phyloP scores from a whole-genome alignment of 2,888 invertebrate species.

The Melanostoma scalare region DNA sequence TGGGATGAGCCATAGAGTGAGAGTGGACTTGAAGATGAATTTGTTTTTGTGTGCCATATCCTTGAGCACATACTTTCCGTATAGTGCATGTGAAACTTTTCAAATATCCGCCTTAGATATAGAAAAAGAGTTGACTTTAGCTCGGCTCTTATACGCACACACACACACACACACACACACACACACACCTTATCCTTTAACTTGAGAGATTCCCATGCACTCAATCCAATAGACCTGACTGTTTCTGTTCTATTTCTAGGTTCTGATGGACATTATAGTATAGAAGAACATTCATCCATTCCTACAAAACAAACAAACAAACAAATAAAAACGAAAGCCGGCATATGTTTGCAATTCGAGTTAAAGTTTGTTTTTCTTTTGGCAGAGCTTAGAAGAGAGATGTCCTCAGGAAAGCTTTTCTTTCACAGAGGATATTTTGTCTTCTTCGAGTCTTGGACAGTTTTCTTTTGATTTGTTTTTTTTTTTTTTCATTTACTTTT shows the following conservation, averaged over 20 bases:
- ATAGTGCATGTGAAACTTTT: slow-evolving; percentile 66
- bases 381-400: slow-evolving; percentile 16
- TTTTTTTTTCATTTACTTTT: slow-evolving; percentile 35
- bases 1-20: background rate
- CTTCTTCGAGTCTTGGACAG: slow-evolving; percentile 48
- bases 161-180: background rate
- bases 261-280: slow-evolving; percentile 22
- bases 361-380: slow-evolving; percentile 68
- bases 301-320: slow-evolving; percentile 15
- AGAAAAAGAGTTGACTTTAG: slow-evolving; percentile 54
- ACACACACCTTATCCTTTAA: slow-evolving; percentile 52
- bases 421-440: slow-evolving; percentile 48
- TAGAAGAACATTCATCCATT: slow-evolving; percentile 39
- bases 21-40: slow-evolving; percentile 12
- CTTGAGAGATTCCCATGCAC: slow-evolving; percentile 58
- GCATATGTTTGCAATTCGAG: slow-evolving; percentile 71
- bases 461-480: slow-evolving; percentile 48
- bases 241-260: slow-evolving; percentile 21
- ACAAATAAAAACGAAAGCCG: slow-evolving; percentile 41
- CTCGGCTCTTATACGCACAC: background rate
- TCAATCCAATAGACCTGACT: slow-evolving; percentile 20
- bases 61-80: slow-evolving; percentile 12
- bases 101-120: slow-evolving; percentile 60
- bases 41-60: slow-evolving; percentile 26
- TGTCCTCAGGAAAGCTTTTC: slow-evolving; percentile 56